These are phyloP conservation scores for Euclidia mi DNA, from an alignment of 2,888 invertebrate genomes.

Conservation along the genomic window DNA sequence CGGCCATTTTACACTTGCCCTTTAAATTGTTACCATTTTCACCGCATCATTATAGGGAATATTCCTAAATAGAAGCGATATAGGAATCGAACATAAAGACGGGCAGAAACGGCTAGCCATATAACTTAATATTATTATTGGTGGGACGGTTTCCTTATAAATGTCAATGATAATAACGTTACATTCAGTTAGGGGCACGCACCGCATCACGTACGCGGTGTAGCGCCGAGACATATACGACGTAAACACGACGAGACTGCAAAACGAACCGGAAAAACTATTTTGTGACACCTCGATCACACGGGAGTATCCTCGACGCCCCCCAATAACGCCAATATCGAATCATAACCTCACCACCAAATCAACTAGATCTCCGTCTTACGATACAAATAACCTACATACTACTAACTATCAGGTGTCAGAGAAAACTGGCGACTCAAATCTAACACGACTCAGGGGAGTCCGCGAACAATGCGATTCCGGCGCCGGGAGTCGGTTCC, in stretches of 20 bases:
- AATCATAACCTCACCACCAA: constrained; percentile 67
- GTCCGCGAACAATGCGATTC: constrained; percentile 74
- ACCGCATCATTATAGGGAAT: not conserved
- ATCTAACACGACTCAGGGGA: constrained; percentile 75
- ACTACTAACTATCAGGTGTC: constrained; percentile 33
- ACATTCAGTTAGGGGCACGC: constrained; percentile 13
- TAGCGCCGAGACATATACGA: constrained; percentile 25
- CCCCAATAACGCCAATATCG: constrained; percentile 81
- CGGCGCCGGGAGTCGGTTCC: constrained; percentile 59
- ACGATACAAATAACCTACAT: not conserved
- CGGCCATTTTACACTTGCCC: not conserved
- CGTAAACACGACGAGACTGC: constrained; percentile 59
- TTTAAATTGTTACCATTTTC: not conserved
- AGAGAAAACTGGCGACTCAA: constrained; percentile 59
- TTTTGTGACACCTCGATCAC: constrained; percentile 78
- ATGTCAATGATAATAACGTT: constrained; percentile 15
- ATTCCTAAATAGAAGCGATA: not conserved
- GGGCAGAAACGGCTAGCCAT: not conserved
- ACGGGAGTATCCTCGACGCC: constrained; percentile 66
- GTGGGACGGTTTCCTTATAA: constrained; percentile 15
- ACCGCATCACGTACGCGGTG: not conserved
- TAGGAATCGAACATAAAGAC: constrained; percentile 2
- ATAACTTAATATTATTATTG: constrained; percentile 17
- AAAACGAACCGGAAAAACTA: constrained; percentile 79
- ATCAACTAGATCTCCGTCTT: constrained; percentile 11